Base-by-base conservation (phyloP, 2,113 vertebrate species). In the Oxyruncus cristatus region DNA sequence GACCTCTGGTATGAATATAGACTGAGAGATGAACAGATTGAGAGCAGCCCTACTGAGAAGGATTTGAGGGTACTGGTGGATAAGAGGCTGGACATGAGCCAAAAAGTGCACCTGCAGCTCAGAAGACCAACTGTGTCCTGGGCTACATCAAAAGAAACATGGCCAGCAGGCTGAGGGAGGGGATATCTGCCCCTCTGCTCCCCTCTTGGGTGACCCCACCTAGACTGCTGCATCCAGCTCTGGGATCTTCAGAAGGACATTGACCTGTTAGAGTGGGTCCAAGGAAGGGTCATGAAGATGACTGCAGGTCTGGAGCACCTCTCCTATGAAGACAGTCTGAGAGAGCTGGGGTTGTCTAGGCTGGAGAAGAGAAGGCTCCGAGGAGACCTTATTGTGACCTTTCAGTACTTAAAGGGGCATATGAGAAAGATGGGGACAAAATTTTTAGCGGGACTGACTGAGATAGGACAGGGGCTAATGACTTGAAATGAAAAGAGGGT, bases 121-220 rank as follows among this genome's bases (percentile, higher is more conserved):
- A 46, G 28, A 63, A 58, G 12, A 14, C 49, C 47, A 70, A 2
- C 32, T 5, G 9, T 22, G 9, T 50, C 23, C 42, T 50, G 24
- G 14, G 16, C 37, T 44, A 20, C 28, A 32, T 76, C 35, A 16
- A 62, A 75, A 81, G 35, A 37, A 55, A 20, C 2, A 3, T 50
- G 16, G 14, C 7, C 13, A 30, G 33, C 55, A 70, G 33, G 9
- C 50, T 0, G 0, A 19, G 16, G 28, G 33, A 70, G 3, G 3
- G 26, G 62, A 32, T 81, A 35, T 49, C 20, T 87, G 13, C 20
- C 9, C 19, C 11, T 55, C 26, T 91, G 24, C 21, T 68, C 46
- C 15, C 8, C 32, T 61, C 61, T 68, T 5, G 5, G 23, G 26
- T 55, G 21, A 70, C 17, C 17, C 12, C 16, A 39, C 20, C 42